A percentile compares a stretch with the other conserved stretches of the same genome.
phyloP scores from a whole-genome alignment of 2,113 vertebrate species.

The Himantopus leucocephalus region DNA sequence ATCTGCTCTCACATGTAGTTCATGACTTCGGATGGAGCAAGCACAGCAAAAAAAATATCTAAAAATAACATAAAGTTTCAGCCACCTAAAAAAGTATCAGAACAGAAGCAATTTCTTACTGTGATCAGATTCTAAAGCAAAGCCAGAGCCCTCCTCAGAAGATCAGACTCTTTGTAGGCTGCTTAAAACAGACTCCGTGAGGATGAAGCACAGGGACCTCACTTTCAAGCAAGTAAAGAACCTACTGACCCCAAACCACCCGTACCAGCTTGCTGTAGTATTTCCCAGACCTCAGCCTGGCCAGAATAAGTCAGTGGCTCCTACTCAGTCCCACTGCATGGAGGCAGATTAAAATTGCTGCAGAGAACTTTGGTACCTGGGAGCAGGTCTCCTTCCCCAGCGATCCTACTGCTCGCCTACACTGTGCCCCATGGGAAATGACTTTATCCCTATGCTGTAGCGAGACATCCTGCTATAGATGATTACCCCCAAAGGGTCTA shows the following conservation, averaged over 20 bases:
- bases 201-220: background rate
- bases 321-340: background rate
- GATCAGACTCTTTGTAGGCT: background rate
- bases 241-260: background rate
- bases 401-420: rapidly evolving
- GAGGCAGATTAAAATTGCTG: background rate
- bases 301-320: background rate
- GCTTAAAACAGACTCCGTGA: background rate
- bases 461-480: background rate
- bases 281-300: background rate
- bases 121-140: background rate
- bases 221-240: background rate
- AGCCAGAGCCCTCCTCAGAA: background rate
- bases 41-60: background rate
- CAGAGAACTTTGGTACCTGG: background rate
- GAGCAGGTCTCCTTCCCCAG: background rate
- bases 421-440: background rate
- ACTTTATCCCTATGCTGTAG: background rate
- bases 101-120: background rate
- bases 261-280: background rate
- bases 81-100: background rate
- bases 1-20: background rate
- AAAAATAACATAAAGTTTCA: background rate
- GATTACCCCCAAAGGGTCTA: background rate
- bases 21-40: background rate